Evolutionary conservation across 2,888 invertebrate genomes (phyloP).

Genomic region (Drosophila robusta): DNA sequence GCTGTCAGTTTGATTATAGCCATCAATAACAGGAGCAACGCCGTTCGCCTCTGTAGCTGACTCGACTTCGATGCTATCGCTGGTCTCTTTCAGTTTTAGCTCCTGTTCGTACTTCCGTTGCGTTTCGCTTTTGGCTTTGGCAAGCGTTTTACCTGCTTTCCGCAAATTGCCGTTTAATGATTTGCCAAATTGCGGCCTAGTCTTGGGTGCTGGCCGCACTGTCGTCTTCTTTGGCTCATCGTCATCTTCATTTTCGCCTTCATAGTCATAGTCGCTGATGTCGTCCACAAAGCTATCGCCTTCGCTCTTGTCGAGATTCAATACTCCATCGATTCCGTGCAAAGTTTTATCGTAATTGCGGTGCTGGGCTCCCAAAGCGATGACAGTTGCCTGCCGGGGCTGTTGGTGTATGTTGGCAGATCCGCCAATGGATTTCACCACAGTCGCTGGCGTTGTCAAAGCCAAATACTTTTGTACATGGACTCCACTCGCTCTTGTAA

Average conservation of each 20-base stretch:
- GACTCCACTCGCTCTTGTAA: slow-evolving; percentile 72
- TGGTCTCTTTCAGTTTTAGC: slow-evolving; percentile 29
- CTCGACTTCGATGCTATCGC: slow-evolving; percentile 45
- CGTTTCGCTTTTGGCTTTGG: slow-evolving; percentile 42
- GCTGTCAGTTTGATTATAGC: slow-evolving; percentile 80
- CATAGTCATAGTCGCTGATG: slow-evolving; percentile 72
- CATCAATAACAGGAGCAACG: slow-evolving; percentile 71
- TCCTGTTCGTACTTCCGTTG: slow-evolving; percentile 28
- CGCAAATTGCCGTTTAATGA: slow-evolving; percentile 83
- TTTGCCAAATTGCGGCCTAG: slow-evolving; percentile 79
- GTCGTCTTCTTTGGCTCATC: slow-evolving; percentile 6
- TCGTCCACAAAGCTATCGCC: slow-evolving; percentile 42
- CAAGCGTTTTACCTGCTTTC: slow-evolving; percentile 72
- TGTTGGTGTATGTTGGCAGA: slow-evolving; percentile 9
- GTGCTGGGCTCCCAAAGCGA: slow-evolving; percentile 28
- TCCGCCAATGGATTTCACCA: slow-evolving; percentile 41
- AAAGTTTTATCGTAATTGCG: slow-evolving; percentile 72
- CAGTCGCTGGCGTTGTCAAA: slow-evolving; percentile 31
- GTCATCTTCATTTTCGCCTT: slow-evolving; percentile 46
- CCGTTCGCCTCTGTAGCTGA: slow-evolving; percentile 50
- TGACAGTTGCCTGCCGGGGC: slow-evolving; percentile 33
- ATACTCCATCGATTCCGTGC: slow-evolving; percentile 80
- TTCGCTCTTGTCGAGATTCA: slow-evolving; percentile 65
- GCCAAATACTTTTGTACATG: slow-evolving; percentile 53
- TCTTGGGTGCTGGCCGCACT: slow-evolving; percentile 23